Percentiles rank a stretch among this genome's conserved stretches.
Evolutionary conservation across 2,113 vertebrate genomes (phyloP).

Genomic region (Sebastes fasciatus): DNA sequence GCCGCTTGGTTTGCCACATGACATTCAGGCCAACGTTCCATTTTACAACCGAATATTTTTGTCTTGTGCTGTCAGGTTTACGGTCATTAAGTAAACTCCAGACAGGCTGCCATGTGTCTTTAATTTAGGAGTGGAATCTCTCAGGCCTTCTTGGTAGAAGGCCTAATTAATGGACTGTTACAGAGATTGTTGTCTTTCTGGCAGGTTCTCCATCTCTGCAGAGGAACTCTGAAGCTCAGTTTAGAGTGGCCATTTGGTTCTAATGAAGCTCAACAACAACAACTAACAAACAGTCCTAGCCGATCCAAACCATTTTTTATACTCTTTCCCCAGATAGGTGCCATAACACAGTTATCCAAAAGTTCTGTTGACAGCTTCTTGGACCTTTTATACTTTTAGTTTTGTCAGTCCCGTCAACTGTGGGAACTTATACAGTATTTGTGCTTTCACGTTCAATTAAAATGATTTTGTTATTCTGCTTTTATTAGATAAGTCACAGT

Average conservation of each 20-base stretch:
- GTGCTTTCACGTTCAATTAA: not conserved
- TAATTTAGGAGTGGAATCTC: constrained; percentile 23
- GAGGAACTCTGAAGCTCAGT: not conserved
- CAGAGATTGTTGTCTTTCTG: constrained; percentile 27
- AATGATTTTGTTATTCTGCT: not conserved
- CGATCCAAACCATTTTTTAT: not conserved
- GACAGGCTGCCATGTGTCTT: constrained; percentile 24
- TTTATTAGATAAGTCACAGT: not conserved
- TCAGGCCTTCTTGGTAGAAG: constrained; percentile 13
- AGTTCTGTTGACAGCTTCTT: not conserved
- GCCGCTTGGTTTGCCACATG: not conserved
- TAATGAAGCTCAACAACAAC: constrained; percentile 3
- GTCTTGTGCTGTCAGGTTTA: constrained; percentile 15
- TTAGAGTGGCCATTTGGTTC: not conserved
- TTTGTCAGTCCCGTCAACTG: not conserved
- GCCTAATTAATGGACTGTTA: constrained; percentile 48
- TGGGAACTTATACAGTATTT: not conserved
- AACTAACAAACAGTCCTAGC: not conserved
- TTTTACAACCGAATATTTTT: constrained; percentile 11
- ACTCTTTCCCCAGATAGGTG: not conserved
- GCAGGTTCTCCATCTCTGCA: constrained; percentile 38
- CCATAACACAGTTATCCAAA: not conserved
- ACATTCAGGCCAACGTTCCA: not conserved
- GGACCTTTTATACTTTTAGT: not conserved
- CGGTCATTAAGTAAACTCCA: constrained; percentile 36